Evolutionary conservation across 2,888 invertebrate species (phyloP).

Genomic region (Lycocerus yunnanus): DNA sequence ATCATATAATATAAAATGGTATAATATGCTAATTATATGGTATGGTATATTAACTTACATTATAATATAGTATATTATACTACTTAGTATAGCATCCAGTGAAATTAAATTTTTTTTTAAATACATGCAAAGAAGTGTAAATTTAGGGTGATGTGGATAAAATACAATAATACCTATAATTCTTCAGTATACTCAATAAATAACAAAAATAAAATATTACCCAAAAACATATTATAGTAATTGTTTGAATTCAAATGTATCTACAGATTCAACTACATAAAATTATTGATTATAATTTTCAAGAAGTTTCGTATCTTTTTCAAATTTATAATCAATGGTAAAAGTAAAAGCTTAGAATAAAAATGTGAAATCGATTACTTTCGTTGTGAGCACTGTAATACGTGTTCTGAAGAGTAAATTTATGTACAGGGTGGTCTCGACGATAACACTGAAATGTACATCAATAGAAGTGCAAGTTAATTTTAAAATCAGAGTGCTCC

Average conservation of each 20-base stretch:
- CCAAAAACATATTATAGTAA: neutral
- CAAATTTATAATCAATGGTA: neutral
- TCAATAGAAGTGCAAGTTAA: neutral
- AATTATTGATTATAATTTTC: neutral
- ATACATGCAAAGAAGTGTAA: conserved; percentile 4
- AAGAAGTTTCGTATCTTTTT: neutral
- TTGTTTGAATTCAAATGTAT: neutral
- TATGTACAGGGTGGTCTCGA: too few relatives aligned
- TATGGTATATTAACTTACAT: neutral
- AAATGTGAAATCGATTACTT: neutral
- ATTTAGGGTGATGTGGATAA: conserved; percentile 21
- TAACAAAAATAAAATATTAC: neutral
- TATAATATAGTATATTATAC: neutral
- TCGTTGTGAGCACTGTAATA: neutral
- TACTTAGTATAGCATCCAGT: neutral
- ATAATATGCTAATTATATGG: neutral
- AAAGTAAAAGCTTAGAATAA: neutral
- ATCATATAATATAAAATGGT: neutral
- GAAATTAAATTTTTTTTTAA: neutral
- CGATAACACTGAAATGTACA: neutral
- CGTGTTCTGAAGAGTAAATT: too few relatives aligned
- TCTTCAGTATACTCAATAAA: conserved; percentile 11
- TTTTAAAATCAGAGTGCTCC: neutral
- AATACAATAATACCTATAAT: neutral
- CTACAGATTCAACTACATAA: neutral